These are phyloP conservation scores for Tupaia tana DNA, from an alignment of 2,113 vertebrate species.

Conservation along the genomic window DNA sequence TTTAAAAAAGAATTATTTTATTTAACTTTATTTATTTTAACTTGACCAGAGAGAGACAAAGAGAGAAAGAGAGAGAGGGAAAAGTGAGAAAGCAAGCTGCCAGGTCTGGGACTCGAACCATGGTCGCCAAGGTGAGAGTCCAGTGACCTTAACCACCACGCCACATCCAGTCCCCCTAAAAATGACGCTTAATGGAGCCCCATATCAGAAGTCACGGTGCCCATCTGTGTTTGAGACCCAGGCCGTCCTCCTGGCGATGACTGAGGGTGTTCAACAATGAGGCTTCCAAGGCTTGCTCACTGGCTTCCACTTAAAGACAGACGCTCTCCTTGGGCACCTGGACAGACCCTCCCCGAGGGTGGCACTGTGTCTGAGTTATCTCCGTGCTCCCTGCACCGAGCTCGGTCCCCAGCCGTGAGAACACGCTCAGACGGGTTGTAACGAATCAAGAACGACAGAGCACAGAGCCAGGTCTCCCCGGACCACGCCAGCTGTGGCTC, in stretches of 20 bases:
- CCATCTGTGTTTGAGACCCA: fast-evolving
- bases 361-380: background rate
- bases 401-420: background rate
- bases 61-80: too few species aligned
- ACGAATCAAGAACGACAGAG: fast-evolving
- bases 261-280: background rate
- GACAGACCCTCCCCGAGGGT: background rate
- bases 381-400: background rate
- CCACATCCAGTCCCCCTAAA: background rate
- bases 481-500: fast-evolving
- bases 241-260: background rate
- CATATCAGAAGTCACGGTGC: background rate
- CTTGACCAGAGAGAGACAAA: too few species aligned
- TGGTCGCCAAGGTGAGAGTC: too few species aligned
- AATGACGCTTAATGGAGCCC: background rate
- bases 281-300: background rate
- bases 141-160: too few species aligned
- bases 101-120: too few species aligned
- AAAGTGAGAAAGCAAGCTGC: too few species aligned
- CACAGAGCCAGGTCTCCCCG: too few species aligned
- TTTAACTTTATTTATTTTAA: too few species aligned
- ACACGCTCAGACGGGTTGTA: fast-evolving
- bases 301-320: background rate
- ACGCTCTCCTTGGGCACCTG: background rate
- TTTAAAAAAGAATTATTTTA: too few species aligned